Evolutionary conservation across 64 coral and sea anemone species (phyloP).

Genomic region (Porites lutea): DNA sequence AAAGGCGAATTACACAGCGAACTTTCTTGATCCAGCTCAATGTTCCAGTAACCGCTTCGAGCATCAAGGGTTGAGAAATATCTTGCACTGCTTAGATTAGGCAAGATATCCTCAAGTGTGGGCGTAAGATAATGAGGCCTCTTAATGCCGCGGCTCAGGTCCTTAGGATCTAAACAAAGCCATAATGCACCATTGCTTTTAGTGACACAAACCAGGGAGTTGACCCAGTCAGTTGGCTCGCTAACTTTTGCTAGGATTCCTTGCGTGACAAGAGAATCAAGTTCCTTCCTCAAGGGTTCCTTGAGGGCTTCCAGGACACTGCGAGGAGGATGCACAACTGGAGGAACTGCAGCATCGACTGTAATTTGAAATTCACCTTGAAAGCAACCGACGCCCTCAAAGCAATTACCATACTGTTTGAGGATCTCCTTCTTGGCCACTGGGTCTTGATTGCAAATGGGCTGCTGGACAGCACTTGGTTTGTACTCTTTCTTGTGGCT

Average conservation of each 20-base stretch:
- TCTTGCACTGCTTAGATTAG: conserved; percentile 22
- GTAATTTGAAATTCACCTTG: conserved; percentile 52
- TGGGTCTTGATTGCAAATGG: not conserved
- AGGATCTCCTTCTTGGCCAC: conserved; percentile 36
- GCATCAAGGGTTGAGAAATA: conserved; percentile 48
- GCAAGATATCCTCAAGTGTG: conserved; percentile 21
- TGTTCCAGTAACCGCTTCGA: conserved; percentile 51
- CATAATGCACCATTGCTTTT: not conserved
- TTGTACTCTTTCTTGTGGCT: not conserved
- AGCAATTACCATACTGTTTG: conserved; percentile 31
- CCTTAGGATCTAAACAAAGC: conserved; percentile 48
- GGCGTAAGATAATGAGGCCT: conserved; percentile 21
- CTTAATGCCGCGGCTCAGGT: conserved; percentile 43
- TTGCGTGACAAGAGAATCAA: conserved; percentile 25
- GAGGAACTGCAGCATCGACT: conserved; percentile 34
- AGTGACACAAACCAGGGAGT: too few species aligned
- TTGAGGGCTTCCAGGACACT: conserved; percentile 35
- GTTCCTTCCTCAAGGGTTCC: conserved; percentile 29
- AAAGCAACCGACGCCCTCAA: conserved; percentile 55
- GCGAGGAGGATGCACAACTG: conserved; percentile 34
- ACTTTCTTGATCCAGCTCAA: conserved; percentile 46
- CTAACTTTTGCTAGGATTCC: conserved; percentile 19
- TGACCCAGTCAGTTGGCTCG: too few species aligned
- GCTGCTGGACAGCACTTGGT: not conserved
- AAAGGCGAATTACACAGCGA: conserved; percentile 46